A percentile compares a stretch with the other conserved stretches of the same genome.
Conservation (phyloP, 2,888 invertebrate species). For the Leptinotarsa tumamoca region DNA sequence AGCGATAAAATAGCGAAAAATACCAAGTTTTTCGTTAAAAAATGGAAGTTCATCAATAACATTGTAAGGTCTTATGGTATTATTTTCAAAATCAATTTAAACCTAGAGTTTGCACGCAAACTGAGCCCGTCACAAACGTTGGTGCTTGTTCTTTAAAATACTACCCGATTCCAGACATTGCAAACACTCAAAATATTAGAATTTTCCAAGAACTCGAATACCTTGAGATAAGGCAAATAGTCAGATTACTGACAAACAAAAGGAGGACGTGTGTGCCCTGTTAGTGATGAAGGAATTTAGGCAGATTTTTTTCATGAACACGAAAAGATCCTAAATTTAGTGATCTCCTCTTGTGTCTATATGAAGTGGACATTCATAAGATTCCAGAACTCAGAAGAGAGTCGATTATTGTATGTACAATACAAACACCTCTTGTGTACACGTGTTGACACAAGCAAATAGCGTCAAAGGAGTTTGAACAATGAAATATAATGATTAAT, state of each 20-base stretch:
- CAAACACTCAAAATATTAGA: not conserved
- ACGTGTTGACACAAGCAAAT: constrained; percentile 56
- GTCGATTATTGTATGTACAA: constrained; percentile 48
- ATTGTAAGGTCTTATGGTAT: too few relatives aligned
- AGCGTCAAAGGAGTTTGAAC: constrained; percentile 57
- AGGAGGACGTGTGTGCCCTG: constrained; percentile 1
- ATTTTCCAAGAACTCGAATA: not conserved
- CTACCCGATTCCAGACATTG: not conserved
- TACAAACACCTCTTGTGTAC: constrained; percentile 49
- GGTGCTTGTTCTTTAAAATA: not conserved
- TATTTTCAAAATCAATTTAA: too few relatives aligned
- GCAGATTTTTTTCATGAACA: constrained; percentile 28
- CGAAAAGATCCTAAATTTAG: constrained; percentile 26
- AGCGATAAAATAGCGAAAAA: too few relatives aligned
- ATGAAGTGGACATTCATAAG: constrained; percentile 51
- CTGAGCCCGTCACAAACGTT: too few relatives aligned
- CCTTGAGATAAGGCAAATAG: constrained; percentile 1
- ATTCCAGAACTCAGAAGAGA: constrained; percentile 47
- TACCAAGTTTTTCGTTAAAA: too few relatives aligned
- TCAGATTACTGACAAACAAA: constrained; percentile 2
- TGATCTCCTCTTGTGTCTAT: constrained; percentile 44
- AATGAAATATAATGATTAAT: constrained; percentile 55
- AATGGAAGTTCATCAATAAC: too few relatives aligned
- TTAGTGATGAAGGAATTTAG: constrained; percentile 9
- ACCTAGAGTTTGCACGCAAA: too few relatives aligned